Percentiles rank a stretch among this genome's conserved stretches.
phyloP scores from a whole-genome alignment of 2,113 vertebrate genomes.

The Oophaga pumilio region DNA sequence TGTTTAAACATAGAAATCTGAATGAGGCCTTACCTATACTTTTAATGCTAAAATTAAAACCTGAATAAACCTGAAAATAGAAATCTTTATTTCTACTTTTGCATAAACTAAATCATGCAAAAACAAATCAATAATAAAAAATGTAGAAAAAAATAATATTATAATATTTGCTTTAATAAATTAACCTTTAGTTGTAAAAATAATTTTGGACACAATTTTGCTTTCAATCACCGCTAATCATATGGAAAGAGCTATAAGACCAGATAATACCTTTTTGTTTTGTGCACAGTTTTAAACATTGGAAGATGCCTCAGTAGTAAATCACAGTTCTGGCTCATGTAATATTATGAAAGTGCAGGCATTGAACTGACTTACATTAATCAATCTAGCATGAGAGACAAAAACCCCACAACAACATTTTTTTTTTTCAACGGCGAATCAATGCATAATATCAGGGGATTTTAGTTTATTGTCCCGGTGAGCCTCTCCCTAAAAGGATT shows the following conservation, averaged over 20 bases:
- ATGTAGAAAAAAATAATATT: neutral
- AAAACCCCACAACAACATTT: conserved; percentile 68
- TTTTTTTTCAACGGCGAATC: conserved; percentile 67
- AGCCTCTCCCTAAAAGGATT: conserved; percentile 69
- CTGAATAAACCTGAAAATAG: too few species aligned
- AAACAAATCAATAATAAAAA: neutral
- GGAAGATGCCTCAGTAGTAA: conserved; percentile 40
- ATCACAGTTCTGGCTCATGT: conserved; percentile 61
- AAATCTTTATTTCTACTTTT: too few species aligned
- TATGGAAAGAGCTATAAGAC: conserved; percentile 61
- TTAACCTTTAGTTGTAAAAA: neutral
- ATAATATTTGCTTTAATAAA: neutral
- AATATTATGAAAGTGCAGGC: conserved; percentile 70
- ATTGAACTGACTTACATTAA: conserved; percentile 76
- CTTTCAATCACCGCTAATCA: conserved; percentile 47
- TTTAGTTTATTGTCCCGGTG: conserved; percentile 71
- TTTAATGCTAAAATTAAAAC: too few species aligned
- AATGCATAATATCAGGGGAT: conserved; percentile 68
- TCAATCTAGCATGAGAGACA: conserved; percentile 73
- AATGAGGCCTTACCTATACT: too few species aligned
- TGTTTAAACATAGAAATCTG: too few species aligned
- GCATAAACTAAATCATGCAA: too few species aligned
- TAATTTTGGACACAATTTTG: conserved; percentile 31
- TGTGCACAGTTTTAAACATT: conserved; percentile 41
- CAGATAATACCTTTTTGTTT: conserved; percentile 54